phyloP scores from a whole-genome alignment of 2,797 vertebrate genomes.

The Echiichthys vipera region DNA sequence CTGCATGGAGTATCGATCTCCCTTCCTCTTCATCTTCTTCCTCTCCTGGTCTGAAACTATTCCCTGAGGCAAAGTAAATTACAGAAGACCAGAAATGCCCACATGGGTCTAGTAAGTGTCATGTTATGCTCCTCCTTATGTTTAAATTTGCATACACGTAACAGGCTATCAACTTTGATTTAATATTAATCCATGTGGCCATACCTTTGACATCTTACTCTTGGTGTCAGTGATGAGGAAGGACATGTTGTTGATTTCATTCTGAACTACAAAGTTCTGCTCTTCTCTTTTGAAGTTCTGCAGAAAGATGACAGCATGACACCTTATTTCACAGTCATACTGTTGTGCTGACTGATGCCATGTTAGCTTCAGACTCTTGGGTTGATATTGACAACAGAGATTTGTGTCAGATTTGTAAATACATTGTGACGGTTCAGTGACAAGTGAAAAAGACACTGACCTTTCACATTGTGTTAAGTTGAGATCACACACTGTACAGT shows the following conservation, averaged over 20 bases:
- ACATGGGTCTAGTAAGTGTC: background rate
- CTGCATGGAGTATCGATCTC: conserved; percentile 94
- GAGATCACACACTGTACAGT: background rate
- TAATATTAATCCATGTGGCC: background rate
- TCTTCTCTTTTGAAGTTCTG: conserved; percentile 98
- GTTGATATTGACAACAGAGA: too few relatives aligned
- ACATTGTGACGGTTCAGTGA: background rate
- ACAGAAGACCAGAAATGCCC: conserved; percentile 10
- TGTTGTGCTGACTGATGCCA: background rate
- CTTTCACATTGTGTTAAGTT: background rate
- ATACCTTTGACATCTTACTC: conserved; percentile 98
- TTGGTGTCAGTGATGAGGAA: conserved; percentile 97
- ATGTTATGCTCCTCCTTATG: background rate
- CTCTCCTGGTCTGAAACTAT: conserved; percentile 95
- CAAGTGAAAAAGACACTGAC: background rate
- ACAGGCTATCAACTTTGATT: background rate
- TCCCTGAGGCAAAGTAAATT: conserved; percentile 79
- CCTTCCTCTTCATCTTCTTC: conserved; percentile 95
- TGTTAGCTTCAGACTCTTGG: background rate
- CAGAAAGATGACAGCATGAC: conserved; percentile 27
- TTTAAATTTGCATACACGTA: background rate
- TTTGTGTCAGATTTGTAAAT: background rate
- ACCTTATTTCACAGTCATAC: background rate
- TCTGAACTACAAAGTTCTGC: conserved; percentile 97
- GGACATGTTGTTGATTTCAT: conserved; percentile 99